A percentile compares a stretch with the other conserved stretches of the same genome.
Evolutionary conservation across 2,797 vertebrate genomes (phyloP).

Genomic region (Podarcis siculus): DNA sequence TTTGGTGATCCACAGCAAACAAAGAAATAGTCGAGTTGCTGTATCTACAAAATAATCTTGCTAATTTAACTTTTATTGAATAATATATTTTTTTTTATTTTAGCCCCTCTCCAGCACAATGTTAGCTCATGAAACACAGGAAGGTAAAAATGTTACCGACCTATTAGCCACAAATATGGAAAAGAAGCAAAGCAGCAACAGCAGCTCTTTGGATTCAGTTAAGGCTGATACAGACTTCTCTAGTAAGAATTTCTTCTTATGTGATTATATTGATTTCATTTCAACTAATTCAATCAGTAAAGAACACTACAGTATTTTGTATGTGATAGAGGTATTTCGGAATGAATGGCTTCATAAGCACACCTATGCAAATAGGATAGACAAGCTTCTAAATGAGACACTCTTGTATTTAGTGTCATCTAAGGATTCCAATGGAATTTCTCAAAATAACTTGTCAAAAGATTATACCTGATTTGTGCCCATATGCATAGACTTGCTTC

Average conservation of each 20-base stretch:
- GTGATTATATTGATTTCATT: background rate
- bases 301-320: accelerated
- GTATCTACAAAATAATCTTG: background rate
- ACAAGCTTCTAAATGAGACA: background rate
- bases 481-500: background rate
- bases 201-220: slow-evolving; percentile 81
- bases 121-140: slow-evolving; percentile 41
- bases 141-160: slow-evolving; percentile 64
- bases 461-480: background rate
- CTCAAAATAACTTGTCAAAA: background rate
- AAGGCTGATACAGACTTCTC: slow-evolving; percentile 85
- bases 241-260: slow-evolving; percentile 71
- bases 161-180: slow-evolving; percentile 71
- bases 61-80: background rate
- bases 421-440: background rate
- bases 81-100: slow-evolving; percentile 13
- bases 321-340: background rate
- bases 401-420: background rate
- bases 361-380: background rate
- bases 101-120: slow-evolving; percentile 32
- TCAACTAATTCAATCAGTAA: background rate
- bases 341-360: background rate
- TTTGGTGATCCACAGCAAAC: background rate
- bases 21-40: background rate
- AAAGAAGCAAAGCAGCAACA: slow-evolving; percentile 77